Percentiles rank a stretch among this genome's conserved stretches.
Conservation (phyloP, 2,888 invertebrate species). For the Teleogryllus oceanicus region DNA sequence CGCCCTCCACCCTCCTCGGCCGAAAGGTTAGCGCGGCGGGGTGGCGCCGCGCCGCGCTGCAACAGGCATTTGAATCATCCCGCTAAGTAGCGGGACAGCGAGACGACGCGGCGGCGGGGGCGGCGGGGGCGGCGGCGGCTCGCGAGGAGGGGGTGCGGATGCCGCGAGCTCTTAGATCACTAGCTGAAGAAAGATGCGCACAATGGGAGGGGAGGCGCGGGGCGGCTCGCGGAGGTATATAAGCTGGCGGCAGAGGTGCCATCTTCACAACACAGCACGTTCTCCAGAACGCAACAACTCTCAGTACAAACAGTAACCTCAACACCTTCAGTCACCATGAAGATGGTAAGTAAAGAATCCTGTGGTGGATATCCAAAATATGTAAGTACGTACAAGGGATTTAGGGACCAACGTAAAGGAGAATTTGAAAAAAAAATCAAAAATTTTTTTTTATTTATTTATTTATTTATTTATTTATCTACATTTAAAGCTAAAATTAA, state of each 20-base stretch:
- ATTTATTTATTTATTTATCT: too few relatives aligned
- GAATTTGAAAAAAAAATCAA: too few relatives aligned
- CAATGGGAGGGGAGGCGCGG: background rate
- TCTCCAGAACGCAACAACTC: background rate
- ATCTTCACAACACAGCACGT: background rate
- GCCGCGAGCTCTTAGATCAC: slow-evolving; percentile 11
- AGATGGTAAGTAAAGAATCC: background rate
- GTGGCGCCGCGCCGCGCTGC: background rate
- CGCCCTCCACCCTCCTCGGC: background rate
- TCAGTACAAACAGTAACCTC: background rate
- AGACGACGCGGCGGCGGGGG: too few relatives aligned
- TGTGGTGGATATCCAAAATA: too few relatives aligned
- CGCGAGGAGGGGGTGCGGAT: background rate
- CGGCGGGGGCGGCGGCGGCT: background rate
- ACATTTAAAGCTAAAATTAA: too few relatives aligned
- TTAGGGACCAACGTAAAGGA: too few relatives aligned
- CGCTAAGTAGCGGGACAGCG: too few relatives aligned
- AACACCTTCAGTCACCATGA: background rate
- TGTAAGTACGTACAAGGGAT: too few relatives aligned
- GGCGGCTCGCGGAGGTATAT: background rate
- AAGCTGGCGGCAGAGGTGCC: background rate
- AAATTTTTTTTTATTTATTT: too few relatives aligned
- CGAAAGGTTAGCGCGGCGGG: background rate
- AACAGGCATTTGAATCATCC: background rate
- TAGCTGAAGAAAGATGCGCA: background rate